These are phyloP conservation scores for Helleia helle DNA, from an alignment of 2,888 invertebrate species.

Conservation along the genomic window DNA sequence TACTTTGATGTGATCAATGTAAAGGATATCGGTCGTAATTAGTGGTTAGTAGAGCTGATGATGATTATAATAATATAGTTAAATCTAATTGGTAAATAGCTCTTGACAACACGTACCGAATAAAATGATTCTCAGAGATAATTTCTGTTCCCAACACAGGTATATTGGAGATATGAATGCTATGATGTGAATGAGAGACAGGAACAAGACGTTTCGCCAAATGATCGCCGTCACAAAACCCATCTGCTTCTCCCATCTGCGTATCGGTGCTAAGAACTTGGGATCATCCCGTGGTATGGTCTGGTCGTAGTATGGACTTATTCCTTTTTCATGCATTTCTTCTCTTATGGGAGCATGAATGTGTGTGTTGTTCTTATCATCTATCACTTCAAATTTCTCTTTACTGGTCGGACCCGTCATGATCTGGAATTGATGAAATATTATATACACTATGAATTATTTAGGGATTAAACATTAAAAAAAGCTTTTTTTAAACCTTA, in stretches of 20 bases:
- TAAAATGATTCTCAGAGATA: constrained; percentile 47
- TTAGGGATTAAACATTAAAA: too few species aligned
- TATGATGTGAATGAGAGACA: constrained; percentile 65
- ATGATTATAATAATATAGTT: too few species aligned
- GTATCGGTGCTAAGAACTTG: constrained; percentile 31
- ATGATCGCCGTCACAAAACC: constrained; percentile 76
- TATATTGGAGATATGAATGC: constrained; percentile 36
- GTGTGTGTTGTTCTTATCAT: neutral
- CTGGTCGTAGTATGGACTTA: constrained; percentile 31
- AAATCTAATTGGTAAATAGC: too few species aligned
- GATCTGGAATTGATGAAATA: neutral
- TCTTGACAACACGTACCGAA: constrained; percentile 69
- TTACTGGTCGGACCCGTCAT: neutral
- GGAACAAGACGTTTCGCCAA: constrained; percentile 75
- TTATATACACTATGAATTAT: too few species aligned
- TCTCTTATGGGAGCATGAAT: neutral
- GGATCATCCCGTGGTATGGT: constrained; percentile 34
- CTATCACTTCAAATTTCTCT: neutral
- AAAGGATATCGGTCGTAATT: too few species aligned
- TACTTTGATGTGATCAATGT: too few species aligned
- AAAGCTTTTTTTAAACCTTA: too few species aligned
- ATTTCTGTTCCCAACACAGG: neutral
- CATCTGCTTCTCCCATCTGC: constrained; percentile 45
- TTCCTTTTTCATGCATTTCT: neutral
- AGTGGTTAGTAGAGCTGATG: too few species aligned